Percentiles rank a stretch among this genome's conserved stretches.
phyloP scores from a whole-genome alignment of 2,888 invertebrate genomes.

The Dryadula phaetusa region DNA sequence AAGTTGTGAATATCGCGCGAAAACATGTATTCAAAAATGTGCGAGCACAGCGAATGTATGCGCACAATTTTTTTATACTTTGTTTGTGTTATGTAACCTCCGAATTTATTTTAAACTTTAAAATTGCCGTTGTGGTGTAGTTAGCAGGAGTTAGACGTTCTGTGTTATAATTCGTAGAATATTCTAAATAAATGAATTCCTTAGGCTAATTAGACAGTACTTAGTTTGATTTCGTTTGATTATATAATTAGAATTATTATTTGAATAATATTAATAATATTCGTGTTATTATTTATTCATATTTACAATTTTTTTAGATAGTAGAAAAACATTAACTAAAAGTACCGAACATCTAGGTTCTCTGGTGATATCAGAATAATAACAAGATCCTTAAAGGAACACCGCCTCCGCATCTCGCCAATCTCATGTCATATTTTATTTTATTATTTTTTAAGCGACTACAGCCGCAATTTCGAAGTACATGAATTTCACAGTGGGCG shows the following conservation, averaged over 20 bases:
- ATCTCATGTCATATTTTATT: conserved; percentile 25
- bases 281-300: no score
- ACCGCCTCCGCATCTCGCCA: conserved; percentile 27
- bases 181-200: no score
- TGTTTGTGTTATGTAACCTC: not conserved
- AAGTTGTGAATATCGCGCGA: conserved; percentile 15
- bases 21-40: conserved; percentile 17
- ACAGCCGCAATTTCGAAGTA: conserved; percentile 30
- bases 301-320: not conserved
- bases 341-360: not conserved
- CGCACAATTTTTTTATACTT: not conserved
- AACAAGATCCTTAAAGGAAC: conserved; percentile 26
- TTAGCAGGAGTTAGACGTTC: not conserved
- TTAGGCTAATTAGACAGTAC: no score
- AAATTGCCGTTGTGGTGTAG: not conserved
- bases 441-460: conserved; percentile 30
- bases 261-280: no score
- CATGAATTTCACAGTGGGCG: conserved; percentile 26
- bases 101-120: not conserved
- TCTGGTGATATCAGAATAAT: not conserved
- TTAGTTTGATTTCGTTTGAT: no score
- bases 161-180: not conserved
- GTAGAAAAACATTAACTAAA: not conserved
- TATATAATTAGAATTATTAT: no score
- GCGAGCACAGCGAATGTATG: conserved; percentile 4